Evolutionary conservation across 2,113 vertebrate species (phyloP), one percentile per base, ranked within the genome.

Genomic region (Pitta sordida): DNA sequence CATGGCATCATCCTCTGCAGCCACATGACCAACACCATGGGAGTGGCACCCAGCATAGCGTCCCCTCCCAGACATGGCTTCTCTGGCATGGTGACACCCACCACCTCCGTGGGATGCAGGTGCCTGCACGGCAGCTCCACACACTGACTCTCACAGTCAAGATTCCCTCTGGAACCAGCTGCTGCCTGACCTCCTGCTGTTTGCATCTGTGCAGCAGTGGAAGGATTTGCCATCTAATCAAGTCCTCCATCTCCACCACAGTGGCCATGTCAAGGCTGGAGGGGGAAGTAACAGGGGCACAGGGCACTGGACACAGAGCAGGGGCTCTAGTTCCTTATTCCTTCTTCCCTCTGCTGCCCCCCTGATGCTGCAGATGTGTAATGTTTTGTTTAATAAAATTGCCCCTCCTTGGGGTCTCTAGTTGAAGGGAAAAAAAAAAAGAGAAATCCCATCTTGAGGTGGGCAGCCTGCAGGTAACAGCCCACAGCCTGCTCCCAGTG

Each of bases 81-180:
- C 10, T 2, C 17, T 68, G 64, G 30, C 64, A 74, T 43, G 0
- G 2, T 17, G 78, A 51, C 69, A 59, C 13, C 53, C 4, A 0
- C 30, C n/a, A 77, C 69, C 56, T 63, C 74, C 4, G 1, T 4
- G 30, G 30, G 39, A 6, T 29, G 9, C 63, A 15, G n/a, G 11
- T 75, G 81, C 20, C 46, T n/a, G 36, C 11, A 0, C 1, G 21
- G 39, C 11, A 4, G 56, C 60, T 32, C 60, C 0, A 0, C 14
- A 32, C 22, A 32, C 41, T 0, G 0, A 22, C 58, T 56, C 9
- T 36, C 3, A 0, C 43, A 17, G 59, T 4, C 53, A 18, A 2
- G 15, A 41, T 62, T 64, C 4, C 51, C 13, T 12, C 1, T 5
- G 56, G 70, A 46, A 48, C 3, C 55, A 36, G 39, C 67, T 29